Evolutionary conservation across 2,797 vertebrate species (phyloP), one percentile per base, ranked within the genome.

Genomic region (Peromyscus eremicus): DNA sequence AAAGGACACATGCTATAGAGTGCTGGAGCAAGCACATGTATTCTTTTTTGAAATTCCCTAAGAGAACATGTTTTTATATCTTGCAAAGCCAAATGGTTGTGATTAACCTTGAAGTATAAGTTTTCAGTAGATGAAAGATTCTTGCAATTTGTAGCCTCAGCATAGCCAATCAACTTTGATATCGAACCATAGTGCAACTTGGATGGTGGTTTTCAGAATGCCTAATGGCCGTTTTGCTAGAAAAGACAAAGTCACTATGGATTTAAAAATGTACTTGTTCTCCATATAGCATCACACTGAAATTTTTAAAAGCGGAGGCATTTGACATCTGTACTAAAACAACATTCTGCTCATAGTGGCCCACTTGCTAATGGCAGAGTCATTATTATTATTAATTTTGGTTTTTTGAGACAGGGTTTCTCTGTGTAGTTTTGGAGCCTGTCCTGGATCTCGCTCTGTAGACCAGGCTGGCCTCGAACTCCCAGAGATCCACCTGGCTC

Each of bases 51-150:
- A 95, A 96, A 91, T 92, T 96, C 52, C 40, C 23, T 84, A 40
- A 66, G 81, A 97, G 93, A 93, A 92, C 89, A 83, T 77, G 29
- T 71, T 96, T 96, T 96, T 93, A 73, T 98, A 57, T 62, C n/a
- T 90, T 93, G 75, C 96, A 97, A 92, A 81, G 76, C 64, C 94
- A 95, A 93, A 57, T 96, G 76, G 80, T 95, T 97, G 80, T 94
- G 85, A 96, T 96, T 97, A 97, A 92, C 94, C 89, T 95, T 96
- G 86, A 97, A 94, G 80, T 93, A 32, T 75, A 94, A 88, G 81
- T 96, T 71, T 85, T 37, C 13, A 82, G 76, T 34, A 92, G 84
- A 90, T 95, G 86, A 96, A 96, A 97, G 89, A 81, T 88, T 88
- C 57, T 93, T 97, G 80, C 0, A 96, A 40, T 94, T 96, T 95